Percentiles rank a stretch among this genome's conserved stretches.
phyloP scores from a whole-genome alignment of 2,797 vertebrate genomes.

The Pangasius djambal region DNA sequence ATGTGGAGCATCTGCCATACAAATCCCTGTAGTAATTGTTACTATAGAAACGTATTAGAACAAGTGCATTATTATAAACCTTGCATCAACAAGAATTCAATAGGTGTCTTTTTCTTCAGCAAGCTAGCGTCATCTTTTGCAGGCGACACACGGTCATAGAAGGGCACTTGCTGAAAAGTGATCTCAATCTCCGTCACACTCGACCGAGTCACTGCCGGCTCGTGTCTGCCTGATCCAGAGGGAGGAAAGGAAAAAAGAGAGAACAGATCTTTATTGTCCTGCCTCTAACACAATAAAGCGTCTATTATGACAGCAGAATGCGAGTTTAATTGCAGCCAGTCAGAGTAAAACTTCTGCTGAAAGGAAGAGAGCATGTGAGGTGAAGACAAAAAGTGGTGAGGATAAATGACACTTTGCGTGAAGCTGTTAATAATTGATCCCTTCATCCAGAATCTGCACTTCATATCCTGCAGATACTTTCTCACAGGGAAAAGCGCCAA shows the following conservation, averaged over 20 bases:
- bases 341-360: background rate
- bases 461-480: constrained; percentile 42
- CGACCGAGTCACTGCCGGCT: constrained; percentile 11
- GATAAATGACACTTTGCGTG: constrained; percentile 33
- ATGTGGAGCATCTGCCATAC: background rate
- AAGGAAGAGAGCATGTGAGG: constrained; percentile 8
- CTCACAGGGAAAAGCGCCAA: constrained; percentile 6
- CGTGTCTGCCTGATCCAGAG: background rate
- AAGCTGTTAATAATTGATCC: constrained; percentile 49
- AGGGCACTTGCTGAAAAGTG: constrained; percentile 19
- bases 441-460: constrained; percentile 31
- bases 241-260: background rate
- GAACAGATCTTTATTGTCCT: constrained; percentile 32
- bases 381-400: constrained; percentile 15
- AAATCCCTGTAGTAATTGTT: background rate
- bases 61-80: background rate
- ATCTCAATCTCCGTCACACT: constrained; percentile 31
- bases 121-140: constrained; percentile 1
- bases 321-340: constrained; percentile 19
- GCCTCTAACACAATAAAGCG: constrained; percentile 9
- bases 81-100: background rate
- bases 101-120: constrained; percentile 16
- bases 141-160: background rate
- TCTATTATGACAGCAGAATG: background rate
- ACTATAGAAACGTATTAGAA: background rate